Percentiles rank a stretch among this genome's conserved stretches.
phyloP scores from a whole-genome alignment of 2,797 vertebrate genomes.

The Pseudopleuronectes americanus region DNA sequence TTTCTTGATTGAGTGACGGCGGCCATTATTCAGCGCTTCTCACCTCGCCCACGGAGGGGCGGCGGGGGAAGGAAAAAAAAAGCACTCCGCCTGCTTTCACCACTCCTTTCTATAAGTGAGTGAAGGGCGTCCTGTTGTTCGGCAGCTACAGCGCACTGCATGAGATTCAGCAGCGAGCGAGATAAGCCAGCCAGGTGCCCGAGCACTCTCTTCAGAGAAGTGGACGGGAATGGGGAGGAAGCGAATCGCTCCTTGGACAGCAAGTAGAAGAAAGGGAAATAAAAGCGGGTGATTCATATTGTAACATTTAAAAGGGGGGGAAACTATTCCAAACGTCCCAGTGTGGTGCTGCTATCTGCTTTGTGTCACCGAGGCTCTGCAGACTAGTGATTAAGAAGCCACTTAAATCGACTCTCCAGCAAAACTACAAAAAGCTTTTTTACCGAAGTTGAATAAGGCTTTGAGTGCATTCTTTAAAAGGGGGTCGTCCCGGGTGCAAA shows the following conservation, averaged over 20 bases:
- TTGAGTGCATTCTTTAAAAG: slow-evolving; percentile 40
- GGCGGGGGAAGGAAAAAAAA: slow-evolving; percentile 11
- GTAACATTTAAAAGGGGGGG: slow-evolving; percentile 34
- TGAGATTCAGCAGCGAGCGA: slow-evolving; percentile 43
- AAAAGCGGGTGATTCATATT: slow-evolving; percentile 60
- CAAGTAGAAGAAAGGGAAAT: slow-evolving; percentile 37
- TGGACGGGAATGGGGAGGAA: neutral
- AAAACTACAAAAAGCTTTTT: slow-evolving; percentile 51
- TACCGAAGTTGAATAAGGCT: slow-evolving; percentile 47
- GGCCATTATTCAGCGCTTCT: slow-evolving; percentile 39
- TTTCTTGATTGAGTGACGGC: too few relatives aligned
- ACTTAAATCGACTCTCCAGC: slow-evolving; percentile 43
- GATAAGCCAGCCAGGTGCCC: slow-evolving; percentile 43
- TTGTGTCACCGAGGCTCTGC: slow-evolving; percentile 45
- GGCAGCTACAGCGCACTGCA: slow-evolving; percentile 16
- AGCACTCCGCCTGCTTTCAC: slow-evolving; percentile 39
- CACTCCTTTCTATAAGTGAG: slow-evolving; percentile 52
- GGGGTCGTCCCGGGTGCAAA: slow-evolving; percentile 53
- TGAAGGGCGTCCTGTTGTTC: slow-evolving; percentile 54
- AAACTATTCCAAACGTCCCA: slow-evolving; percentile 38
- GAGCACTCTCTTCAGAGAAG: slow-evolving; percentile 23
- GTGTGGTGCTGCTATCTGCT: slow-evolving; percentile 41
- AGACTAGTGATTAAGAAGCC: slow-evolving; percentile 52
- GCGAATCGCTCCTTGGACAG: slow-evolving; percentile 16
- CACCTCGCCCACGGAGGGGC: slow-evolving; percentile 20